Conservation (phyloP, 2,888 invertebrate genomes). For the Timandra comae region DNA sequence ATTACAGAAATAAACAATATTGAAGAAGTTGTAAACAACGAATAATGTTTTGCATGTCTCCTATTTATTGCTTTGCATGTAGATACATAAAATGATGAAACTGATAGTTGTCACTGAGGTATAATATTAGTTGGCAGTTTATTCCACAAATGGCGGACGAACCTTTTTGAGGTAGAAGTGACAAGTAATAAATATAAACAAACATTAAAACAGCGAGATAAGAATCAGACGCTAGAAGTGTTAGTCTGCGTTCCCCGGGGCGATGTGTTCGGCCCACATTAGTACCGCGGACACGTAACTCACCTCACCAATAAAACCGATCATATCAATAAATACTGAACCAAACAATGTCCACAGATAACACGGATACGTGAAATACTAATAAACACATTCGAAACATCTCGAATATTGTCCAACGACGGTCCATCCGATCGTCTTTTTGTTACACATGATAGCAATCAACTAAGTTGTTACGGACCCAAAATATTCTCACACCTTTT, state of each 20-base stretch:
- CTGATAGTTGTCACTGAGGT: no score
- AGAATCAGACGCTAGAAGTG: slow-evolving; percentile 1
- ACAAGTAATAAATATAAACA: slow-evolving; percentile 18
- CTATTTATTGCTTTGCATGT: no score
- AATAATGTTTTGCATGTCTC: no score
- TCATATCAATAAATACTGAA: slow-evolving; percentile 20
- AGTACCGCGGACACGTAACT: slow-evolving; percentile 20
- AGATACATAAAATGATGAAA: no score
- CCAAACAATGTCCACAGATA: slow-evolving; percentile 18
- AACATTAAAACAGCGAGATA: slow-evolving; percentile 16
- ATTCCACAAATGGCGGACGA: slow-evolving; percentile 12
- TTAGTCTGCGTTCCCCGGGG: slow-evolving; percentile 29
- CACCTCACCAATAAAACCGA: slow-evolving; percentile 19
- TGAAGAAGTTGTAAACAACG: no score
- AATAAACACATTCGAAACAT: slow-evolving; percentile 24
- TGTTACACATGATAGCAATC: slow-evolving; percentile 33
- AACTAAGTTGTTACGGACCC: slow-evolving; percentile 21
- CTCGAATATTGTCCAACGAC: slow-evolving; percentile 25
- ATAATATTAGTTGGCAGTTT: no score
- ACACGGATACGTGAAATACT: slow-evolving; percentile 21
- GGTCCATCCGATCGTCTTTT: slow-evolving; percentile 27
- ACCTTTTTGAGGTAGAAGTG: slow-evolving; percentile 9
- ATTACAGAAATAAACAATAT: no score
- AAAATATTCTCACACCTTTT: slow-evolving; percentile 21
- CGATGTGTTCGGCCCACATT: slow-evolving; percentile 22